Conservation (phyloP, 2,113 vertebrate genomes). For the Pardalotus punctatus region DNA sequence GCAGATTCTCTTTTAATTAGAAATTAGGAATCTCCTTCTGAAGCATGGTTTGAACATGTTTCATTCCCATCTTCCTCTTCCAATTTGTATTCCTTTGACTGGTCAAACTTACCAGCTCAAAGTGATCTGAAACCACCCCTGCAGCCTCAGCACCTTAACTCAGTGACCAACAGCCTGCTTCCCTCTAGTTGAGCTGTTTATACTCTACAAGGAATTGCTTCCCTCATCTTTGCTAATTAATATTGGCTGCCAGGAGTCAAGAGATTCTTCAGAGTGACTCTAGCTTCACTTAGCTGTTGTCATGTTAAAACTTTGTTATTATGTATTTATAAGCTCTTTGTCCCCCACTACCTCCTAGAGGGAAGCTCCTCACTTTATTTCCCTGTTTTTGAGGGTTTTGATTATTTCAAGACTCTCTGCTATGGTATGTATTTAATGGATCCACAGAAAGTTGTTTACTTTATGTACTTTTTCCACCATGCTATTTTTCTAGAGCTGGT, state of each 20-base stretch:
- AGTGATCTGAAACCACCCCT: background rate
- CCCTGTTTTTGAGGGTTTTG: background rate
- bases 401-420: background rate
- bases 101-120: background rate
- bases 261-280: background rate
- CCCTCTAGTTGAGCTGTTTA: background rate
- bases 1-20: background rate
- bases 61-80: background rate
- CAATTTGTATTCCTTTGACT: background rate
- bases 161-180: background rate
- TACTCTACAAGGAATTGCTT: background rate
- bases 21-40: background rate
- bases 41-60: background rate
- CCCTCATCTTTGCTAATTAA: background rate
- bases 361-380: background rate
- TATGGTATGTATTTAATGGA: background rate
- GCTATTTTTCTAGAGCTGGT: background rate
- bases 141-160: background rate
- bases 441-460: background rate
- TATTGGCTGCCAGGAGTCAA: background rate
- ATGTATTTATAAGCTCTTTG: background rate
- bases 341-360: background rate
- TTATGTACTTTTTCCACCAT: background rate
- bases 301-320: background rate
- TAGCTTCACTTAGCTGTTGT: background rate